These are phyloP conservation scores for Lepidocolaptes lacrymiger DNA, from an alignment of 2,797 vertebrate species.

Conservation along the genomic window DNA sequence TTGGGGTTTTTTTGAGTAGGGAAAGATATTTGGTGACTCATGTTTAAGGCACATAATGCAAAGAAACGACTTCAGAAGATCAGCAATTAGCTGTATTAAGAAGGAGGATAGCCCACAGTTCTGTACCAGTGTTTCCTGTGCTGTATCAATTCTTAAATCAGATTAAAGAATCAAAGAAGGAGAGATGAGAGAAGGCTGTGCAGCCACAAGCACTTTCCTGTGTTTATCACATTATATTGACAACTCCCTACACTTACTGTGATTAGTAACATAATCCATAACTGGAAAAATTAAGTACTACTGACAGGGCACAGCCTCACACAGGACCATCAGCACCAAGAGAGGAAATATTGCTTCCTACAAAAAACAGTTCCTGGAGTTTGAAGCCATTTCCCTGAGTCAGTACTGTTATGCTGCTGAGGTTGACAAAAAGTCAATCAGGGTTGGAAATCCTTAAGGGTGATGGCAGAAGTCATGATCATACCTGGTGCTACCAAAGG, in stretches of 20 bases:
- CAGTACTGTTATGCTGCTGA: background rate
- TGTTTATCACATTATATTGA: background rate
- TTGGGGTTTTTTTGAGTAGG: accelerated
- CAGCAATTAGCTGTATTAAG: background rate
- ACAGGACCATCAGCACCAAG: background rate
- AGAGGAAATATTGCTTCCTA: background rate
- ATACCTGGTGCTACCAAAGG: accelerated
- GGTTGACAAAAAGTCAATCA: background rate
- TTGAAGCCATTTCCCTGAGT: background rate
- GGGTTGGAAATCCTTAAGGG: background rate
- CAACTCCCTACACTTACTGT: background rate
- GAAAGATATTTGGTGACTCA: background rate
- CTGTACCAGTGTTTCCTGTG: background rate
- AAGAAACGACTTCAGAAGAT: background rate
- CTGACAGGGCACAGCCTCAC: background rate
- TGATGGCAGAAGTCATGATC: background rate
- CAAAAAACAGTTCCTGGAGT: background rate
- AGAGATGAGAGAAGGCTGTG: background rate
- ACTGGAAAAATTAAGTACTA: background rate
- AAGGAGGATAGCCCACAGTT: background rate
- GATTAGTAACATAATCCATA: background rate
- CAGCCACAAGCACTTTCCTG: background rate
- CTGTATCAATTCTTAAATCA: accelerated
- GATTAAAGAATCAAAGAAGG: background rate
- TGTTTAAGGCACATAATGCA: background rate